phyloP scores from a whole-genome alignment of 2,113 vertebrate species.

The Melanerpes aurifrons region DNA sequence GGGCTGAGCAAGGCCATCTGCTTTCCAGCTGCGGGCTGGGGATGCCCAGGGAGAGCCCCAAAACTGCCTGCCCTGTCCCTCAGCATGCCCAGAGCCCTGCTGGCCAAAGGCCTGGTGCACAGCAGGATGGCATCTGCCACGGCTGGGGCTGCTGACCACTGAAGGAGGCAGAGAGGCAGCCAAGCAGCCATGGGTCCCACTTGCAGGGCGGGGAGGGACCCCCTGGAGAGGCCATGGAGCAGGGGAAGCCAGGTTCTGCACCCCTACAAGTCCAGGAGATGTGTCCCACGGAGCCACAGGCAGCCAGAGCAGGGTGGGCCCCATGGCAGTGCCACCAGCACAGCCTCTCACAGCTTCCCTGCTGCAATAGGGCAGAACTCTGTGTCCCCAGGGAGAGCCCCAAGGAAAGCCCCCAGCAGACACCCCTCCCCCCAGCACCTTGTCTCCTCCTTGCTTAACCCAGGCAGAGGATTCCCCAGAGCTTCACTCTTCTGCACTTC shows the following conservation, averaged over 20 bases:
- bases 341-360: neutral
- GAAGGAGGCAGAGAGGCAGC: neutral
- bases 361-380: neutral
- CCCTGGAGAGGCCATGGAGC: neutral
- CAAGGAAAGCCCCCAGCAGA: too few species aligned
- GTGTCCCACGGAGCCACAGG: conserved; percentile 12
- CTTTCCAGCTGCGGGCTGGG: neutral
- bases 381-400: too few species aligned
- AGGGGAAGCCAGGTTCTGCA: neutral
- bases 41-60: neutral
- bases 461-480: too few species aligned
- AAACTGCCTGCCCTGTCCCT: neutral
- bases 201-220: neutral
- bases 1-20: neutral
- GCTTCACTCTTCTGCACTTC: neutral
- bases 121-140: rapidly evolving
- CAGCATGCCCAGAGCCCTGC: rapidly evolving
- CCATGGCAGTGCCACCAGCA: rapidly evolving
- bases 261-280: neutral
- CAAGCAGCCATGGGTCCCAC: neutral
- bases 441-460: too few species aligned
- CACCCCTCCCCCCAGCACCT: too few species aligned
- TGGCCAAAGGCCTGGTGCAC: neutral
- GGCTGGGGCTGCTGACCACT: rapidly evolving
- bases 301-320: conserved; percentile 30